These are phyloP conservation scores for Carlito syrichta DNA, from an alignment of 2,113 vertebrate genomes.

Conservation along the genomic window DNA sequence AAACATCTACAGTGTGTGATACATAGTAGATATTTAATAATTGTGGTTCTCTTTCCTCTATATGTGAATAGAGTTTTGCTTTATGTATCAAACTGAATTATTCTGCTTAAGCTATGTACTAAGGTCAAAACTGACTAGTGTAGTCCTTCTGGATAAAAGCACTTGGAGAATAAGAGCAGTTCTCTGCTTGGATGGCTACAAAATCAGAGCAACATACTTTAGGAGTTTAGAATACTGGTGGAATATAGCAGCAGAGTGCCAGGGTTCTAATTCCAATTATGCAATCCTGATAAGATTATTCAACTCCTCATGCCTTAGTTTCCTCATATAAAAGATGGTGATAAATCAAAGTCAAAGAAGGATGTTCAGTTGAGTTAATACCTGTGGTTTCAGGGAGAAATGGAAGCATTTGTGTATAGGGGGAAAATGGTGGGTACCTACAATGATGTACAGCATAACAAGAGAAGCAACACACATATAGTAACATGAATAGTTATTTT, in stretches of 20 bases:
- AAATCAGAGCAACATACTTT: not conserved
- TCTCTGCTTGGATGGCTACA: too few relatives aligned
- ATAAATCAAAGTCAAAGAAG: not conserved
- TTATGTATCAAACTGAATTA: not conserved
- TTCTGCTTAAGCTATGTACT: not conserved
- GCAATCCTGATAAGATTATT: not conserved
- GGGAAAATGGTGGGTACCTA: fast-evolving
- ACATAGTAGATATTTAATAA: not conserved
- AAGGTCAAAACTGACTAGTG: not conserved
- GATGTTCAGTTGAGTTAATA: fast-evolving
- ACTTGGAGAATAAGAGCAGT: not conserved
- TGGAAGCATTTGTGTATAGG: not conserved
- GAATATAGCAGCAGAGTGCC: fast-evolving
- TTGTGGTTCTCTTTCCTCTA: not conserved
- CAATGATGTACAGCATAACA: not conserved
- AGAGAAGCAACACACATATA: not conserved
- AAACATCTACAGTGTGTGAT: not conserved
- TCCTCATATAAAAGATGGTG: not conserved
- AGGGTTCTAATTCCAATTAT: not conserved
- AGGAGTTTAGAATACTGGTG: too few relatives aligned
- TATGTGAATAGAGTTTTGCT: not conserved
- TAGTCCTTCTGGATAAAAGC: not conserved
- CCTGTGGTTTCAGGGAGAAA: not conserved
- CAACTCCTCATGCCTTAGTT: not conserved
- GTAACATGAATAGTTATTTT: not conserved